Evolutionary conservation across 1,140 invertebrate genomes (phyloP), one percentile per base, ranked within the genome.

Genomic region (Sminthurides bifidus): DNA sequence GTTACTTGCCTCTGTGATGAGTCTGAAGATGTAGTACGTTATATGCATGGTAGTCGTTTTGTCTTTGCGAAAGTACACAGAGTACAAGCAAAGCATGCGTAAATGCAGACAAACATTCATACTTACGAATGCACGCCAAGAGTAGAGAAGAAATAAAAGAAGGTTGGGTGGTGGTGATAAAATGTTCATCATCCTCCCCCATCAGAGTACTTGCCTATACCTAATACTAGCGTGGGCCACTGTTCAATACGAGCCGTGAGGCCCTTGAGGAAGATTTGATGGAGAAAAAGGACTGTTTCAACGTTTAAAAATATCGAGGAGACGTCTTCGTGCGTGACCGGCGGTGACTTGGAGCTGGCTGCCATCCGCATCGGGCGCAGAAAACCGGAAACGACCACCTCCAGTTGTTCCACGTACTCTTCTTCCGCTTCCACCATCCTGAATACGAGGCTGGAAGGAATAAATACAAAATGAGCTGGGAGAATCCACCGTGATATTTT

Each of bases 241-340:
- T 81, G 88, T 71, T 93, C 89, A 78, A 94, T 84, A 54, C 89
- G 76, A 3, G 88, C 87, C 3, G 85, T 87, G 2, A 93, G 75
- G n/a, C 90, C 91, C 45, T 49, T 50, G 15, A 49, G 45, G 90
- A 93, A 94, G 55, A 61, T 61, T 40, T 61, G 63, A 75, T 95
- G 90, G 1, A 94, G 77, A 72, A 95, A 95, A 61, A 95, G 74
- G 41, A 95, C 81, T 0, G 90, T 93, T 72, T 95, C 91, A 66
- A 85, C 87, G 73, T 95, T 95, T 29, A 95, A 74, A 73, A 93
- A 95, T 64, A 94, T 93, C 30, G 89, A 93, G 71, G 91, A 93
- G 49, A 94, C 87, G 67, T 95, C 91, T 70, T 94, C 91, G 68
- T 95, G 91, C 2, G 83, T 83, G 67, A 90, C 91, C 0, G 89